These are phyloP conservation scores for Pachypanchax playfairii DNA, from an alignment of 2,113 vertebrate genomes.

Conservation along the genomic window DNA sequence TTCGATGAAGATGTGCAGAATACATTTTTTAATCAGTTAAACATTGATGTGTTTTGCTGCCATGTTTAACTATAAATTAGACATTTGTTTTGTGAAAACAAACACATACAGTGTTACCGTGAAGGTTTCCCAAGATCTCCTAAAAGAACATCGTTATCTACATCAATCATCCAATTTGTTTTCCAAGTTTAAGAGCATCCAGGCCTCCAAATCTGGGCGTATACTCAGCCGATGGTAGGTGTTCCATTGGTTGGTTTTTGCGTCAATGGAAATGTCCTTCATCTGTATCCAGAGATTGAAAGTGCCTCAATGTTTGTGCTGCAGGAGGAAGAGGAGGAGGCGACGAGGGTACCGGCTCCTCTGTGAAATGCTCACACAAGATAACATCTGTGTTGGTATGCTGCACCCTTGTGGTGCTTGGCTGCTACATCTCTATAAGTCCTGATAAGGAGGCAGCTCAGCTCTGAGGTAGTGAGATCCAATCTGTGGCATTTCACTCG, in stretches of 20 bases:
- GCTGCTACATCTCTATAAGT: slow-evolving; percentile 64
- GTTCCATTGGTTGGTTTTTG: slow-evolving; percentile 41
- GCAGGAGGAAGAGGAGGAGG: background rate
- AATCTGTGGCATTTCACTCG: slow-evolving; percentile 63
- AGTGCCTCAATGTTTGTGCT: slow-evolving; percentile 19
- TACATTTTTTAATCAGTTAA: background rate
- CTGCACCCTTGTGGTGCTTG: slow-evolving; percentile 77
- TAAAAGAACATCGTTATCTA: slow-evolving; percentile 23
- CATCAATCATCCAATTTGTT: slow-evolving; percentile 36
- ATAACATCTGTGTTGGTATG: slow-evolving; percentile 76
- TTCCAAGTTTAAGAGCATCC: background rate
- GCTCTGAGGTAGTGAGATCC: slow-evolving; percentile 57
- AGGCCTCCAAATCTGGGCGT: slow-evolving; percentile 30
- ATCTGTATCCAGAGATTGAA: slow-evolving; percentile 55
- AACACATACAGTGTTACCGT: too few relatives aligned
- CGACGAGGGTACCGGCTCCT: slow-evolving; percentile 10
- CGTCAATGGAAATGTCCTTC: slow-evolving; percentile 54
- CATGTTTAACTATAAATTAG: background rate
- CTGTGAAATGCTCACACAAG: slow-evolving; percentile 56
- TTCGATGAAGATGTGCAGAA: slow-evolving; percentile 6
- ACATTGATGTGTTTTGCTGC: background rate
- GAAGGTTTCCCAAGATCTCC: too few relatives aligned
- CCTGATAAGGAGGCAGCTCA: slow-evolving; percentile 60
- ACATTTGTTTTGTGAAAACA: background rate
- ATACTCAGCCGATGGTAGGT: slow-evolving; percentile 46